Evolutionary conservation across 1,140 invertebrate genomes (phyloP), one percentile per base, ranked within the genome.

Genomic region (Drosophila ohnishii): DNA sequence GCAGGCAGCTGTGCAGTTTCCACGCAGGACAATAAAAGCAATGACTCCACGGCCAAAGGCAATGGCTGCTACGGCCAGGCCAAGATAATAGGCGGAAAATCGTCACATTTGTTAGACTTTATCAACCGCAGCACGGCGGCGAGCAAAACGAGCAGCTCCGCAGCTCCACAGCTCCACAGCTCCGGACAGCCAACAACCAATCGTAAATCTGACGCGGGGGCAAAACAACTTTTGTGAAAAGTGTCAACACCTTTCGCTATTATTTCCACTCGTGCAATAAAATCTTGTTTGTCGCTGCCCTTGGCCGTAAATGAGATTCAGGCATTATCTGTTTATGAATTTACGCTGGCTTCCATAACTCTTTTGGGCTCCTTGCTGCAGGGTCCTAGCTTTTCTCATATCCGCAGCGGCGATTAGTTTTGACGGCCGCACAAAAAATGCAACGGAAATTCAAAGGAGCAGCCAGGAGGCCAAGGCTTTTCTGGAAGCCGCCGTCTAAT

Each of bases 281-380:
- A 80, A 85, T 59, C 71, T 76, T 55, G 75, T 87, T 85, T 87
- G 83, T 57, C 61, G 58, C 16, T n/a, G 53, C 61, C 59, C 42
- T 75, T 59, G 47, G 44, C 28, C 44, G 58, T 63, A 88, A 90
- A 89, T 80, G 71, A 82, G 75, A 82, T 57, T 75, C 78, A 42
- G 50, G 55, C 67, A 88, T 90, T 88, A 90, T 90, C 78, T 88
- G 55, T 67, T 90, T 90, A 90, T 90, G 85, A 90, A 88, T 90
- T 90, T 90, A 80, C 75, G 76, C 42, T 58, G 13, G 51, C n/a
- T 35, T 57, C 22, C 66, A 70, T 79, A 86, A 79, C 70, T 83
- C 73, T 69, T 67, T 66, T 25, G 13, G 13, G 44, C 28, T 32
- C n/a, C 50, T 53, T 22, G 19, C 51, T 55, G 51, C 34, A 14